Base-by-base conservation (phyloP, 2,113 vertebrate genomes). In the Geococcyx californianus region DNA sequence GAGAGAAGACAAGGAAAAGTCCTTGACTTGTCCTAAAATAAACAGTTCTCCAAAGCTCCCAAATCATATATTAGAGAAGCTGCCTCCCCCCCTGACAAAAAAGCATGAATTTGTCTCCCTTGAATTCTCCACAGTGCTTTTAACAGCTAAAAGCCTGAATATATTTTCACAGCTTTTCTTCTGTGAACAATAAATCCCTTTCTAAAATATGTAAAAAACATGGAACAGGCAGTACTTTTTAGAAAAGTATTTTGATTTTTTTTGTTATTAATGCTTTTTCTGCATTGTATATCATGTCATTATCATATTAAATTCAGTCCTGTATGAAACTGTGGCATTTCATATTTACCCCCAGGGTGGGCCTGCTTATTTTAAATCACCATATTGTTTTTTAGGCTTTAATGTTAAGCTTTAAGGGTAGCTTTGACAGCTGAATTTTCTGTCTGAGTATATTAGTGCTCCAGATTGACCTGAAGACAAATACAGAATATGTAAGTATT, bases 361-460 rank as follows among this genome's bases (percentile, higher is more conserved):
- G 56, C 40, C 83, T 87, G 14, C 29, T 92, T 87, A 56, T 92
- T 93, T 95, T 81, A 92, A 90, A 75, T 89, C 86, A 95, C 7
- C 33, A 28, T 34, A 52, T 13, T 67, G 20, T 0, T 20, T 82
- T 88, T 92, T 26, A 84, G 58, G 51, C 86, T 80, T 90, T 44
- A 75, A 60, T 26, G 31, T 52, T 84, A 79, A 89, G 40, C 40
- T 81, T 52, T 73, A 86, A 88, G 16, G 21, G 66, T 83, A 94
- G 34, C n/a, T 91, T 94, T 89, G 40, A 67, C 74, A 25, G 29
- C 54, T 49, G 55, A 66, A 58, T 91, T 81, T 73, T 94, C 69
- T 93, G 42, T 47, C 36, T 64, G 51, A 94, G 13, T 33, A 40
- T 78, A 82, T 72, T 44, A 83, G 16, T 55, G 31, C 14, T 81